Evolutionary conservation across 2,888 invertebrate genomes (phyloP).

Genomic region (Homarus gammarus): DNA sequence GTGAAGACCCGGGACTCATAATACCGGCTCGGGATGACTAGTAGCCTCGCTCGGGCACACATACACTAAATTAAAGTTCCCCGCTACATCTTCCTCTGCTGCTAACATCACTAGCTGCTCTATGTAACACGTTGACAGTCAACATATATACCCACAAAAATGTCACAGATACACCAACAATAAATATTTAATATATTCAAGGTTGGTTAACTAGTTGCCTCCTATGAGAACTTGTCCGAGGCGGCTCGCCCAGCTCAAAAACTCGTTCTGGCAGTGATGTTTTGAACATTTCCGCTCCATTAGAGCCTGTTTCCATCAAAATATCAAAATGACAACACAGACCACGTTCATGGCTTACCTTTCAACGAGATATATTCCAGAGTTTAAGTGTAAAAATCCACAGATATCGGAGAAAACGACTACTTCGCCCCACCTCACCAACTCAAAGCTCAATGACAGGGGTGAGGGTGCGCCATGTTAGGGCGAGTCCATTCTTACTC

Average conservation of each 20-base stretch:
- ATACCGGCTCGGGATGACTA: no score
- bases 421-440: conserved; percentile 22
- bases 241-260: not conserved
- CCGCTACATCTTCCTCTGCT: not conserved
- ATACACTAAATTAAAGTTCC: no score
- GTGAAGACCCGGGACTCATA: no score
- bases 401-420: not conserved
- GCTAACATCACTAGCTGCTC: no score
- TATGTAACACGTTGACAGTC: not conserved
- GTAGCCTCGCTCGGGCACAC: no score
- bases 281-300: not conserved
- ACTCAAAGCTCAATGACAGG: not conserved
- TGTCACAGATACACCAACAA: not conserved
- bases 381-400: conserved; percentile 11
- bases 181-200: not conserved
- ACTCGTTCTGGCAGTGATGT: not conserved
- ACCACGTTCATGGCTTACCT: not conserved
- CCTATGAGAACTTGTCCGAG: not conserved
- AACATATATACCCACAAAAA: not conserved
- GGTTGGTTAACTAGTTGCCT: not conserved
- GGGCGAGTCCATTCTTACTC: conserved; percentile 35
- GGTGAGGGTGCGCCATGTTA: conserved; percentile 49
- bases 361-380: not conserved
- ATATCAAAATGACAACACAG: not conserved
- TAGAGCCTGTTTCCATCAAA: not conserved